Evolutionary conservation across 2,797 vertebrate genomes (phyloP).

Genomic region (Cygnus olor): DNA sequence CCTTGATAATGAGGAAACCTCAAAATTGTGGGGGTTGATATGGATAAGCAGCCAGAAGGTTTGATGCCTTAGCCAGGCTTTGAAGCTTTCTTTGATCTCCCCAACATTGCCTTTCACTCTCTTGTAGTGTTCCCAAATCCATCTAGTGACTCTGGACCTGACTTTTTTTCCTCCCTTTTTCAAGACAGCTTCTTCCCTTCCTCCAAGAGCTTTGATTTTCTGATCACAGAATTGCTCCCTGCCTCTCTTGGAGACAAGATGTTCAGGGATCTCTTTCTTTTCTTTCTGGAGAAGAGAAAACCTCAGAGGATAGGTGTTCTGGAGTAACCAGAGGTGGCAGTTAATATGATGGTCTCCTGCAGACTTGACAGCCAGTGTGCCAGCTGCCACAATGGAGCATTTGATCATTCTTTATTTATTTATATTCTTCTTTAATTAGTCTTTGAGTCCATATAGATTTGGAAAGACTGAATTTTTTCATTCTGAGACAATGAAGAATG

Average conservation of each 20-base stretch:
- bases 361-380: background rate
- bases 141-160: background rate
- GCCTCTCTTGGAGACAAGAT: background rate
- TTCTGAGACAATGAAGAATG: background rate
- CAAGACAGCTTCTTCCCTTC: background rate
- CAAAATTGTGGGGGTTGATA: background rate
- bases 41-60: background rate
- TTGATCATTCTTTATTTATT: background rate
- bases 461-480: background rate
- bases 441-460: background rate
- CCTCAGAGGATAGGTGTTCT: background rate
- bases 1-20: background rate
- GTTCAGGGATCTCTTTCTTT: background rate
- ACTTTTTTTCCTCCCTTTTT: background rate
- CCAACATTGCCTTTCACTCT: background rate
- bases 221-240: background rate
- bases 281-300: background rate
- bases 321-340: background rate
- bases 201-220: background rate
- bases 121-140: background rate
- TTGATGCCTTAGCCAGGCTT: background rate
- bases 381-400: background rate
- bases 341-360: background rate
- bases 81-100: slow-evolving; percentile 17
- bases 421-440: background rate